Conservation (phyloP, 2,797 vertebrate species). For the Toxotes lorentzi region DNA sequence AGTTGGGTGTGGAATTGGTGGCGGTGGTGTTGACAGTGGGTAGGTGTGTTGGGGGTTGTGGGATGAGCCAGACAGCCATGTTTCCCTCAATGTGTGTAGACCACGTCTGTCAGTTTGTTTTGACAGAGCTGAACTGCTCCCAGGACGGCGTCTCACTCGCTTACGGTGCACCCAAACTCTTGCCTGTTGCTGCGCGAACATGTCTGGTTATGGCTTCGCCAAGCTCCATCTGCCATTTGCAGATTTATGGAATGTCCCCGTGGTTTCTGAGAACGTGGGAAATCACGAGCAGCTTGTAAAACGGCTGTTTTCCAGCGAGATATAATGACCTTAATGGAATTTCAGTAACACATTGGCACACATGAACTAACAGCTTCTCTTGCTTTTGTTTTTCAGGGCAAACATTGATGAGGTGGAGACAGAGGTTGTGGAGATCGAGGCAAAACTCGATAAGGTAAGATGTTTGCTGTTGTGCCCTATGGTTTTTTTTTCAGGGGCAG, state of each 20-base stretch:
- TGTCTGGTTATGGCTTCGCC: slow-evolving; percentile 30
- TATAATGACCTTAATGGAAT: slow-evolving; percentile 10
- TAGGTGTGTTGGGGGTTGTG: slow-evolving; percentile 21
- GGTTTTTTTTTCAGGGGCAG: not conserved
- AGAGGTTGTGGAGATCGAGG: slow-evolving; percentile 96
- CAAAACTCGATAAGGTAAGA: slow-evolving; percentile 95
- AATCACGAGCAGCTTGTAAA: slow-evolving; percentile 43
- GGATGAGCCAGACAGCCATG: slow-evolving; percentile 33
- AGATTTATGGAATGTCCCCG: slow-evolving; percentile 41
- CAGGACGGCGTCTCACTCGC: slow-evolving; percentile 48
- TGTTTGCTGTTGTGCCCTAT: not conserved
- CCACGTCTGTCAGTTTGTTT: slow-evolving; percentile 64
- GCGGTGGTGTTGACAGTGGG: slow-evolving; percentile 42
- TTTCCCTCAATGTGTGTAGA: slow-evolving; percentile 15
- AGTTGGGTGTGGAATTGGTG: slow-evolving; percentile 56
- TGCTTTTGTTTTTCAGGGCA: slow-evolving; percentile 85
- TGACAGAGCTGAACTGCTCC: slow-evolving; percentile 58
- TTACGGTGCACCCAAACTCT: slow-evolving; percentile 36
- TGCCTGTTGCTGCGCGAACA: slow-evolving; percentile 30
- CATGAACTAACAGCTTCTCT: slow-evolving; percentile 21
- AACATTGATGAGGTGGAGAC: slow-evolving; percentile 96
- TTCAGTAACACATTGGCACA: not conserved
- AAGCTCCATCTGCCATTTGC: slow-evolving; percentile 36
- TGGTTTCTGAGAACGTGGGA: slow-evolving; percentile 52
- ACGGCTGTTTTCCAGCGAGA: slow-evolving; percentile 22